A percentile compares a stretch with the other conserved stretches of the same genome.
Conservation (phyloP, 2,797 vertebrate genomes). For the Eulemur albifrons region DNA sequence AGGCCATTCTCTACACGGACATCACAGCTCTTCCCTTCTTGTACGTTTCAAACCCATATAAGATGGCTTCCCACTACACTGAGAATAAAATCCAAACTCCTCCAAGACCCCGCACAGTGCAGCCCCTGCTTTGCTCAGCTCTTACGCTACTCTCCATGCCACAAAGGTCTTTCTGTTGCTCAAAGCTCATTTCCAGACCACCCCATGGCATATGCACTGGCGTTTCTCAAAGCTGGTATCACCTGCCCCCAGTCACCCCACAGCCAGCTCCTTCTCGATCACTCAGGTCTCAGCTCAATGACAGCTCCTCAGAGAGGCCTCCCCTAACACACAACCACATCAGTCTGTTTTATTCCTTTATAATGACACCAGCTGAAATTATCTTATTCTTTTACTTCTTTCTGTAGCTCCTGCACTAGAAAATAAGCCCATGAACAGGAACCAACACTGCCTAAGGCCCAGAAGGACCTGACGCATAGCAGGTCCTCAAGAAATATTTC, state of each 20-base stretch:
- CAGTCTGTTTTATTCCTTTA: not conserved
- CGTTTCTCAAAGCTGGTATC: not conserved
- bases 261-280: not conserved
- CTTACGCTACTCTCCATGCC: not conserved
- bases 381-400: not conserved
- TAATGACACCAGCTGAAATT: not conserved
- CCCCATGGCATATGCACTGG: not conserved
- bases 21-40: not conserved
- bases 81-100: not conserved
- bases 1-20: not conserved
- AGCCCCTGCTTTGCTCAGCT: not conserved
- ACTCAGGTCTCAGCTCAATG: not conserved
- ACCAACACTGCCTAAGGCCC: not conserved
- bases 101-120: not conserved
- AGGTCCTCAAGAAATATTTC: not conserved
- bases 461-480: not conserved
- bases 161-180: not conserved
- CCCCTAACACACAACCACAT: not conserved
- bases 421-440: not conserved
- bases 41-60: not conserved
- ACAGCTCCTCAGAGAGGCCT: not conserved
- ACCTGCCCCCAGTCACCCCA: not conserved
- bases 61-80: not conserved
- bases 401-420: not conserved
- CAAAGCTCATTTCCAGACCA: not conserved